phyloP scores from a whole-genome alignment of 2,888 invertebrate species.

The Ectobius pallidus region DNA sequence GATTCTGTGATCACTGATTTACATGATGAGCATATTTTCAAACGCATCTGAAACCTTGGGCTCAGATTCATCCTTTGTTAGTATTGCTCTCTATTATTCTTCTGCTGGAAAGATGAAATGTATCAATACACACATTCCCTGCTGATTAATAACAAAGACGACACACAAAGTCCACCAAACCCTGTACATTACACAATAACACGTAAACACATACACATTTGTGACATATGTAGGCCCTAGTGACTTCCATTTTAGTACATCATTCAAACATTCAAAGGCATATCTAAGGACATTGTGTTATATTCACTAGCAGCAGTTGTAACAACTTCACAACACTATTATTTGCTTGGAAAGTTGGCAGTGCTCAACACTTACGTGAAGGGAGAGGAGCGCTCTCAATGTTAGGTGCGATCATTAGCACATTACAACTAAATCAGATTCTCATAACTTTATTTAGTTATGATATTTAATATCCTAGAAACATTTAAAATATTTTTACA shows the following conservation, averaged over 20 bases:
- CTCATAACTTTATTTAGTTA: neutral
- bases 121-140: no score
- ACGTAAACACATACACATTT: no score
- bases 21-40: no score
- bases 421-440: neutral
- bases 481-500: neutral
- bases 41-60: no score
- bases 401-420: neutral
- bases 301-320: neutral
- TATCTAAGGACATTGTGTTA: neutral
- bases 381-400: neutral
- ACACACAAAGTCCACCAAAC: no score
- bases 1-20: no score
- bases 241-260: conserved; percentile 4
- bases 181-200: no score
- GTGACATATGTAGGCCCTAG: neutral
- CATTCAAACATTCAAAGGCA: neutral
- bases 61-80: no score
- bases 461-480: neutral
- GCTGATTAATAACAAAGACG: no score
- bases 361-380: neutral
- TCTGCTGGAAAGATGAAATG: no score
- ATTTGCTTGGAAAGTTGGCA: neutral
- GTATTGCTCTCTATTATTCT: no score
- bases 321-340: no score